phyloP scores from a whole-genome alignment of 2,888 invertebrate genomes.

The Hemaris fuciformis region DNA sequence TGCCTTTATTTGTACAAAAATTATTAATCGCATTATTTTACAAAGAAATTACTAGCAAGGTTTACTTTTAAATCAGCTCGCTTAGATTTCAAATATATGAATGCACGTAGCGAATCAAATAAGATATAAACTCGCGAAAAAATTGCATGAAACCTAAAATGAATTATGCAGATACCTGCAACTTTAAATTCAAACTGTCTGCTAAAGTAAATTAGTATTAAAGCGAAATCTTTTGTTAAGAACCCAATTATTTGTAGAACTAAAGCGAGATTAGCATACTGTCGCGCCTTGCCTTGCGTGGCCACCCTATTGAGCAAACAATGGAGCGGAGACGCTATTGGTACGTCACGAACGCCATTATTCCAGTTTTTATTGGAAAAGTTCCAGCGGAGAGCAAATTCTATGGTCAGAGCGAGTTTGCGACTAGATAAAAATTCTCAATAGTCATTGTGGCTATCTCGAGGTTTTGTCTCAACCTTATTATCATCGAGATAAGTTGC shows the following conservation, averaged over 20 bases:
- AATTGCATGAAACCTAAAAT: not conserved
- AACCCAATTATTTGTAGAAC: not conserved
- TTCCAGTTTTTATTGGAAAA: conserved; percentile 59
- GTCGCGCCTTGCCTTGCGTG: not conserved
- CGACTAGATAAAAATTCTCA: conserved; percentile 25
- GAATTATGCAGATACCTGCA: not conserved
- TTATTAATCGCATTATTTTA: too few relatives aligned
- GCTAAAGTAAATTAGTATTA: not conserved
- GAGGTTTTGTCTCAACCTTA: conserved; percentile 4
- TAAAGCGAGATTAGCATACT: conserved; percentile 10
- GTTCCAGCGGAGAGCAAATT: conserved; percentile 33
- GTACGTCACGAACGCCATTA: conserved; percentile 41
- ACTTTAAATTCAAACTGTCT: not conserved
- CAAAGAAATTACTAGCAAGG: too few relatives aligned
- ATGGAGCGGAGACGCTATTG: conserved; percentile 23
- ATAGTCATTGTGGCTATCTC: conserved; percentile 12
- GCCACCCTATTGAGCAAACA: conserved; percentile 6
- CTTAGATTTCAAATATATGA: too few relatives aligned
- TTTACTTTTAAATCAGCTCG: too few relatives aligned
- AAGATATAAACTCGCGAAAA: too few relatives aligned
- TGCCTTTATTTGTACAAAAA: too few relatives aligned
- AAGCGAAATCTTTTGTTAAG: not conserved
- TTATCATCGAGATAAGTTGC: not conserved
- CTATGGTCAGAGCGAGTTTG: conserved; percentile 26
- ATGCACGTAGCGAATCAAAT: too few relatives aligned